Base-by-base conservation (phyloP, 2,888 invertebrate genomes). In the Spialia ferax region DNA sequence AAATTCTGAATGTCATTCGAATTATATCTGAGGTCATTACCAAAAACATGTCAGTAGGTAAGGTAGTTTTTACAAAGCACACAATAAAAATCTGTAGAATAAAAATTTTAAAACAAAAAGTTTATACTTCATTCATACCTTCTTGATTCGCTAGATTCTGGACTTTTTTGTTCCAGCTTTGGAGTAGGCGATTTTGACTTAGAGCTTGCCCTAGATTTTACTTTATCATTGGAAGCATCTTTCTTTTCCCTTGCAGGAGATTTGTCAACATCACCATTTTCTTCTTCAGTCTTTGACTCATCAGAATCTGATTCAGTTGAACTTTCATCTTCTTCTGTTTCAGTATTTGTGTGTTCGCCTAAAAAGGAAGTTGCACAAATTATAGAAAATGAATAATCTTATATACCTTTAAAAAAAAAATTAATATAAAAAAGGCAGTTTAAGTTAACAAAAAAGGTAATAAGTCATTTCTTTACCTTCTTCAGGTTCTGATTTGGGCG, bases 261-360 rank as follows among this genome's bases (percentile, higher is more conserved):
- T 72, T 87, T 87, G 11, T 77, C 75, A 20, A 29, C 42, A 63
- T 82, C 85, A 4, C 84, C 84, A n/a, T 86, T 85, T 38, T 88
- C 90, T 22, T 83, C 87, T 64, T 88, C 91, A 20, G 91, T 87
- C 70, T 94, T 93, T n/a, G 90, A 91, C 18, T 88, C 87, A 35
- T 83, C 93, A 60, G 88, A 88, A 70, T 91, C 92, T 1, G 91
- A 87, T 35, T 83, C 87, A 64, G 84, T 84, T 23, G 90, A 84
- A 65, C 86, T 91, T 32, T 89, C 93, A 57, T 89, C 93, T 56
- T 93, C 94, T 52, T 94, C 95, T 1, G 95, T 91, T 64, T 95
- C 95, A 60, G 91, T 77, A 65, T 91, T 86, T 70, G 91, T 88
- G 77, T 92, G 91, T 79, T 93, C 93, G 78, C 93, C 93, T 93